Percentiles rank a stretch among this genome's conserved stretches.
Conservation (phyloP, 2,797 vertebrate species). For the Sphenodon punctatus region DNA sequence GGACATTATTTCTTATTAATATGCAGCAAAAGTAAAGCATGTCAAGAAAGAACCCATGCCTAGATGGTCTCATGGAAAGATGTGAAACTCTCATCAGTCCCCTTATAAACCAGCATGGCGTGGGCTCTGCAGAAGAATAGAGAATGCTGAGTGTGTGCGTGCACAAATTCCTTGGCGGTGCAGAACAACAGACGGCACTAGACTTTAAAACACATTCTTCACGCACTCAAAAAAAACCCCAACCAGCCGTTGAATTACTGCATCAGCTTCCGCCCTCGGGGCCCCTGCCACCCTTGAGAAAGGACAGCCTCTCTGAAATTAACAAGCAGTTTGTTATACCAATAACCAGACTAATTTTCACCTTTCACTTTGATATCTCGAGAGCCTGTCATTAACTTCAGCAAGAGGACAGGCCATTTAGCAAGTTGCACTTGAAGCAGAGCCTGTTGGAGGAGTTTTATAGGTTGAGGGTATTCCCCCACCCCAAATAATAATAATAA, state of each 20-base stretch:
- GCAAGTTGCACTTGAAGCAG: not conserved
- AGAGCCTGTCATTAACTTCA: not conserved
- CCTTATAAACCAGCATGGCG: not conserved
- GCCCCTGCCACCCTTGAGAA: not conserved
- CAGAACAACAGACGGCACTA: not conserved
- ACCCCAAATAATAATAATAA: not conserved
- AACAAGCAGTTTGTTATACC: not conserved
- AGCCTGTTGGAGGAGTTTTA: not conserved
- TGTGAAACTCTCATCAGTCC: not conserved
- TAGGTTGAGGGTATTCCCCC: too few relatives aligned
- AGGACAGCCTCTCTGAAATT: not conserved
- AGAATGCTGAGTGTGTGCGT: not conserved
- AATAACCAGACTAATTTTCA: not conserved
- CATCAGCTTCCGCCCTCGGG: not conserved
- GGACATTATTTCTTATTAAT: not conserved
- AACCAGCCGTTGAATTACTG: not conserved
- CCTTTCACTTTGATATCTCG: not conserved
- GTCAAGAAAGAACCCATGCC: not conserved
- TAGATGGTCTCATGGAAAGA: not conserved
- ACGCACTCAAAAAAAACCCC: fast-evolving
- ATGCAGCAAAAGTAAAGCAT: not conserved
- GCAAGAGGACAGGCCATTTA: not conserved
- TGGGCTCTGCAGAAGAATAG: not conserved
- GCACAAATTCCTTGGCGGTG: not conserved
- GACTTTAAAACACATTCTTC: not conserved